A percentile compares a stretch with the other conserved stretches of the same genome.
Conservation (phyloP, 2,113 vertebrate genomes). For the Urocitellus parryii region DNA sequence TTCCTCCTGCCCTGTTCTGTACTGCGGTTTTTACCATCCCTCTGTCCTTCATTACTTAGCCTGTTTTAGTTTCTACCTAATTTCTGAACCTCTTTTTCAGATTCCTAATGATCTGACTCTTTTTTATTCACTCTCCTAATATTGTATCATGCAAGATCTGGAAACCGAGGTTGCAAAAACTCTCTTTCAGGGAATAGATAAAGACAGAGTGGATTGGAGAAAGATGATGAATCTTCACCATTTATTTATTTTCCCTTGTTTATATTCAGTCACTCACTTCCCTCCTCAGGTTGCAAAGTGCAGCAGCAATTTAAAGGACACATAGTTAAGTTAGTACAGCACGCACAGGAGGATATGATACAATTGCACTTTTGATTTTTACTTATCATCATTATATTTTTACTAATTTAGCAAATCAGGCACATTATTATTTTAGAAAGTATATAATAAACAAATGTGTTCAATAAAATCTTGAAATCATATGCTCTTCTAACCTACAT, state of each 20-base stretch:
- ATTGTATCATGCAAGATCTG: background rate
- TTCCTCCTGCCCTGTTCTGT: background rate
- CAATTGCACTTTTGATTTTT: slow-evolving; percentile 39
- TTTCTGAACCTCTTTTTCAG: background rate
- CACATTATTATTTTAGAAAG: slow-evolving; percentile 51
- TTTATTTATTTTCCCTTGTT: background rate
- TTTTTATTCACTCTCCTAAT: background rate
- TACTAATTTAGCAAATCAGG: slow-evolving; percentile 30
- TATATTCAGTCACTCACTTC: background rate
- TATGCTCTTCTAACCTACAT: slow-evolving; percentile 42
- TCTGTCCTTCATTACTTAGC: background rate
- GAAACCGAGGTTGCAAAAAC: background rate
- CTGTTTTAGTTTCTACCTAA: background rate
- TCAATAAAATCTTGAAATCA: slow-evolving; percentile 58
- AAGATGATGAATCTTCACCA: background rate
- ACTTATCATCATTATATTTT: slow-evolving; percentile 14
- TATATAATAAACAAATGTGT: slow-evolving; percentile 55
- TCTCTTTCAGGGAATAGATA: background rate
- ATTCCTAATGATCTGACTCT: background rate
- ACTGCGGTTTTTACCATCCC: background rate
- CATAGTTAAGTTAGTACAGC: background rate
- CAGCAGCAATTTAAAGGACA: background rate
- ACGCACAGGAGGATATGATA: background rate
- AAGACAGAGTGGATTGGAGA: background rate
- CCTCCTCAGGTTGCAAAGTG: background rate